Evolutionary conservation across 1,140 invertebrate species (phyloP).

Genomic region (Drosophila repleta): DNA sequence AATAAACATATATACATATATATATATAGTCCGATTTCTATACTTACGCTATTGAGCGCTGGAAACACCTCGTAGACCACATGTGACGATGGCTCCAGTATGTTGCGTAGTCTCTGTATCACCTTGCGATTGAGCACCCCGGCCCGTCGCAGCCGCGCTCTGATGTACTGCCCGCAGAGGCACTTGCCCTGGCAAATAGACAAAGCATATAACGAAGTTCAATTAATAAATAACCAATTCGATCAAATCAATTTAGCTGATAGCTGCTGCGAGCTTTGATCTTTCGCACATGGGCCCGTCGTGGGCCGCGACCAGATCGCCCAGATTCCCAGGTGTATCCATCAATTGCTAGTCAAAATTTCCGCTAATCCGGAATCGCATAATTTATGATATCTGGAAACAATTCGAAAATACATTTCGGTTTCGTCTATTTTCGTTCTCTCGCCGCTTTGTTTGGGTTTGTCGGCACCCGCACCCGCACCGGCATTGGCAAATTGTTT

Average conservation of each 20-base stretch:
- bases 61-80: conserved; percentile 82
- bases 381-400: conserved; percentile 43
- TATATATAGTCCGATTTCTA: too few species aligned
- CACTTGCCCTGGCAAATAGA: conserved; percentile 73
- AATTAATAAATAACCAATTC: conserved; percentile 43
- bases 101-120: conserved; percentile 73
- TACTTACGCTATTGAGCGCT: conserved; percentile 78
- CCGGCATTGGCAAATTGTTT: conserved; percentile 3
- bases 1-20: background rate
- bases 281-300: conserved; percentile 35
- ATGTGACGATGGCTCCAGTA: conserved; percentile 77
- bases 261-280: conserved; percentile 37
- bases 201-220: conserved; percentile 22
- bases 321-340: conserved; percentile 13
- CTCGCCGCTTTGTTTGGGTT: conserved; percentile 11
- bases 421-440: conserved; percentile 1
- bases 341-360: conserved; percentile 46
- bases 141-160: conserved; percentile 74
- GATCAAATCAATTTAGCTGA: conserved; percentile 11
- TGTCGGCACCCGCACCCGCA: background rate
- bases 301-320: conserved; percentile 4
- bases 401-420: conserved; percentile 10
- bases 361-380: conserved; percentile 26
- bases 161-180: conserved; percentile 80
- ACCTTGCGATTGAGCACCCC: conserved; percentile 82